Conservation (phyloP, 2,797 vertebrate species). For the Acanthurus leucopareius region DNA sequence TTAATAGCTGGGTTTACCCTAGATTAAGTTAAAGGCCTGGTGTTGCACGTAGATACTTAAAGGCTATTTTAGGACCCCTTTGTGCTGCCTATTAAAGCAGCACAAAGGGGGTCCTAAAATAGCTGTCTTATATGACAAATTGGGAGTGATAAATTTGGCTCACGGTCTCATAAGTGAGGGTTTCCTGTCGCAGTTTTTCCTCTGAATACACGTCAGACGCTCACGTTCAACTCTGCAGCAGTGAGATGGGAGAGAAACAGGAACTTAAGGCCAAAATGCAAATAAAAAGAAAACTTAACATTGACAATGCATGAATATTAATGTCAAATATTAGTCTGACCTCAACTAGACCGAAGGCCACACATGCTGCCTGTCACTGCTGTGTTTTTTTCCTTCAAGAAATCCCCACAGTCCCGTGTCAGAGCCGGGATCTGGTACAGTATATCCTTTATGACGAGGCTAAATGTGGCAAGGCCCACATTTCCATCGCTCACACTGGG, state of each 20-base stretch:
- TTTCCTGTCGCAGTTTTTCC: too few species aligned
- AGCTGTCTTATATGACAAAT: too few species aligned
- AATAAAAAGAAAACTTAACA: background rate
- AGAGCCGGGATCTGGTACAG: constrained; percentile 8
- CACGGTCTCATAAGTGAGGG: too few species aligned
- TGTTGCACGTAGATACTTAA: too few species aligned
- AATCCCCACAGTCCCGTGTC: background rate
- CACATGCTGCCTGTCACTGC: background rate
- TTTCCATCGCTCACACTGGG: constrained; percentile 59
- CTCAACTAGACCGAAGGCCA: background rate
- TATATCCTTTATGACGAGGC: constrained; percentile 20
- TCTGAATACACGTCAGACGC: too few species aligned
- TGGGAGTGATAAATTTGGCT: too few species aligned
- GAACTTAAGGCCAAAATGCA: background rate
- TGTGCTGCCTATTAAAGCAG: too few species aligned
- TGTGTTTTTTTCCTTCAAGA: background rate
- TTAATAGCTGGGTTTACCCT: too few species aligned
- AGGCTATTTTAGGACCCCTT: too few species aligned
- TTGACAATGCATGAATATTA: background rate
- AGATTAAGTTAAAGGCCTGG: too few species aligned
- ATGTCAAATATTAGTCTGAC: background rate
- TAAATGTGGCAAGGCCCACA: constrained; percentile 7
- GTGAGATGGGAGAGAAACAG: background rate
- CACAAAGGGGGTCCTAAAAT: too few species aligned
- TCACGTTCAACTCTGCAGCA: too few species aligned